Evolutionary conservation across 2,888 invertebrate genomes (phyloP).

Genomic region (Leptinotarsa haldemani): DNA sequence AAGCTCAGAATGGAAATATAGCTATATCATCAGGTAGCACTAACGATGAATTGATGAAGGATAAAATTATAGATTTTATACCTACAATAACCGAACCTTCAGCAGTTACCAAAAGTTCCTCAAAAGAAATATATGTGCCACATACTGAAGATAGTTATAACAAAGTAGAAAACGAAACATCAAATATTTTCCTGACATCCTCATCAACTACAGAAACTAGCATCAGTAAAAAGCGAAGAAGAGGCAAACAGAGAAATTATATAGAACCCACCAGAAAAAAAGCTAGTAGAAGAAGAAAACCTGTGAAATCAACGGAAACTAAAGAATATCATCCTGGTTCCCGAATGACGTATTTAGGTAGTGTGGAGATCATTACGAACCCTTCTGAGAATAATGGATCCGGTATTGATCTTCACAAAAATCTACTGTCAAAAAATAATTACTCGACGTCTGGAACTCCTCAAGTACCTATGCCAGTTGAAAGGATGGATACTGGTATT

Average conservation of each 20-base stretch:
- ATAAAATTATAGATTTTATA: constrained; percentile 1
- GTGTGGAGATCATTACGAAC: background rate
- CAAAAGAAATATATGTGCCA: constrained; percentile 4
- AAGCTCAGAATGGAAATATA: background rate
- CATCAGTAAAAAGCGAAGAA: constrained; percentile 31
- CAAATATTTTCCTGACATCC: constrained; percentile 18
- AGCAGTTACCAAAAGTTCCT: constrained; percentile 11
- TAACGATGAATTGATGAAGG: background rate
- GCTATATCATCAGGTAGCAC: background rate
- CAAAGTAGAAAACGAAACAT: constrained; percentile 17
- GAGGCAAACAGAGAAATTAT: constrained; percentile 34
- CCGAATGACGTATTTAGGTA: background rate
- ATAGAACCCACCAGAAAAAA: constrained; percentile 25
- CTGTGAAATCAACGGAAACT: constrained; percentile 17
- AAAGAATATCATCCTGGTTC: constrained; percentile 1
- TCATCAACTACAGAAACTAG: constrained; percentile 27
- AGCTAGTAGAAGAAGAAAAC: constrained; percentile 19
- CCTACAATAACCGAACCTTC: constrained; percentile 32
- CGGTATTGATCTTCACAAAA: background rate
- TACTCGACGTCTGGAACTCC: background rate
- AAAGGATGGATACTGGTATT: background rate
- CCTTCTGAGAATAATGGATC: background rate
- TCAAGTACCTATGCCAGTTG: background rate
- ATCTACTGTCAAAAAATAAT: background rate
- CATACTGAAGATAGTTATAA: constrained; percentile 3